Evolutionary conservation across 1,140 invertebrate species (phyloP).

Genomic region (Drosophila hydei): DNA sequence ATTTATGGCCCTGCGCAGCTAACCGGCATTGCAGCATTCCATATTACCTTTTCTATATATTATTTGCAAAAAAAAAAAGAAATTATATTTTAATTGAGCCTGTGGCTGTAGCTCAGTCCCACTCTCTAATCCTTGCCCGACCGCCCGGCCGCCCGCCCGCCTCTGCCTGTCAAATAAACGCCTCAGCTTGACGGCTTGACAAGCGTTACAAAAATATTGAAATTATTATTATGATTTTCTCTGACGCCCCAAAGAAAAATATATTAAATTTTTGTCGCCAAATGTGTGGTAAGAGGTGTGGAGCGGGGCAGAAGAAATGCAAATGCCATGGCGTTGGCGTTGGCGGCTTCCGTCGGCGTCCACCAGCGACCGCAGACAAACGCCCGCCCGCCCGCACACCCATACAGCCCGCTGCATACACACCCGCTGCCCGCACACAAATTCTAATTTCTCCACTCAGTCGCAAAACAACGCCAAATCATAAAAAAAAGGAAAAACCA

Average conservation of each 20-base stretch:
- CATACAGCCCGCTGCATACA: conserved; percentile 27
- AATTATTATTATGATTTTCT: conserved; percentile 78
- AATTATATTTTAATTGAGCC: conserved; percentile 83
- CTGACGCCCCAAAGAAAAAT: conserved; percentile 54
- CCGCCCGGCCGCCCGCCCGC: neutral
- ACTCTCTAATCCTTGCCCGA: conserved; percentile 29
- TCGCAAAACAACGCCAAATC: conserved; percentile 30
- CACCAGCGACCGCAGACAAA: conserved; percentile 70
- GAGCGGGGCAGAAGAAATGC: conserved; percentile 50
- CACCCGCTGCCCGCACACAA: conserved; percentile 33
- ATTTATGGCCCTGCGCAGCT: conserved; percentile 72
- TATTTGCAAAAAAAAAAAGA: conserved; percentile 61
- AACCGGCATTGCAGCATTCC: conserved; percentile 34
- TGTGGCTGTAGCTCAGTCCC: conserved; percentile 6
- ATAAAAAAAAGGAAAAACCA: conserved; percentile 8
- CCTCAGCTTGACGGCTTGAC: conserved; percentile 67
- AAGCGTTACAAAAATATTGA: conserved; percentile 72
- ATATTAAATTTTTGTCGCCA: conserved; percentile 70
- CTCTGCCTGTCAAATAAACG: conserved; percentile 53
- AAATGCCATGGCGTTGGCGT: conserved; percentile 33
- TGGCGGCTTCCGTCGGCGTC: conserved; percentile 68
- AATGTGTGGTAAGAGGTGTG: neutral
- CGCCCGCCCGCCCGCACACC: conserved; percentile 29
- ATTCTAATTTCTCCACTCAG: conserved; percentile 77
- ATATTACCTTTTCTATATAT: conserved; percentile 35